A percentile compares a stretch with the other conserved stretches of the same genome.
These are phyloP conservation scores for Aphidoletes aphidimyza DNA, from an alignment of 2,888 invertebrate genomes.

Conservation along the genomic window DNA sequence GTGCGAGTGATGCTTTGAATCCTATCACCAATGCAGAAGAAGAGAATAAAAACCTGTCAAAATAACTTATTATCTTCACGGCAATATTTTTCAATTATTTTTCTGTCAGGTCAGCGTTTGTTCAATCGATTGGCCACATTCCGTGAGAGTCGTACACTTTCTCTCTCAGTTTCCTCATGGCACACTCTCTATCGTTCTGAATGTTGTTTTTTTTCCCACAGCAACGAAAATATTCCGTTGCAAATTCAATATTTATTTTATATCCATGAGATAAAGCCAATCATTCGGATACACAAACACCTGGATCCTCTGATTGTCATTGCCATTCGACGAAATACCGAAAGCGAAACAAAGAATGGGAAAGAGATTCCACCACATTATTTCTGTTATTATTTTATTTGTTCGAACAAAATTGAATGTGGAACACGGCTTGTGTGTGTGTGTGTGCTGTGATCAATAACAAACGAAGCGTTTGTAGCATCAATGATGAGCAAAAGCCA, in stretches of 20 bases:
- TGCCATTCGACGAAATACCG: not conserved
- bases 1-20: not conserved
- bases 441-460: too few species aligned
- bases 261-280: conserved; percentile 48
- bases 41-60: conserved; percentile 50
- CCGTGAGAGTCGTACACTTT: not conserved
- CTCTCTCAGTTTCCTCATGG: too few species aligned
- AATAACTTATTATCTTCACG: conserved; percentile 47
- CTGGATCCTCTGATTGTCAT: conserved; percentile 10
- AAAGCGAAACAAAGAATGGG: not conserved
- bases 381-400: conserved; percentile 21
- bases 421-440: not conserved
- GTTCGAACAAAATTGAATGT: not conserved
- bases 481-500: conserved; percentile 40
- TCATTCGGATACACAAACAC: conserved; percentile 20
- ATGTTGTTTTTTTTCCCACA: too few species aligned
- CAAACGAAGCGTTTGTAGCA: not conserved
- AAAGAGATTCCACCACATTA: conserved; percentile 19
- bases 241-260: conserved; percentile 51
- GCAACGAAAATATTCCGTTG: not conserved
- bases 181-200: too few species aligned
- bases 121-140: conserved; percentile 49
- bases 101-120: conserved; percentile 50
- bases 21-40: conserved; percentile 18
- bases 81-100: conserved; percentile 53